These are phyloP conservation scores for Lobophora halterata DNA, from an alignment of 2,888 invertebrate genomes.

Conservation along the genomic window DNA sequence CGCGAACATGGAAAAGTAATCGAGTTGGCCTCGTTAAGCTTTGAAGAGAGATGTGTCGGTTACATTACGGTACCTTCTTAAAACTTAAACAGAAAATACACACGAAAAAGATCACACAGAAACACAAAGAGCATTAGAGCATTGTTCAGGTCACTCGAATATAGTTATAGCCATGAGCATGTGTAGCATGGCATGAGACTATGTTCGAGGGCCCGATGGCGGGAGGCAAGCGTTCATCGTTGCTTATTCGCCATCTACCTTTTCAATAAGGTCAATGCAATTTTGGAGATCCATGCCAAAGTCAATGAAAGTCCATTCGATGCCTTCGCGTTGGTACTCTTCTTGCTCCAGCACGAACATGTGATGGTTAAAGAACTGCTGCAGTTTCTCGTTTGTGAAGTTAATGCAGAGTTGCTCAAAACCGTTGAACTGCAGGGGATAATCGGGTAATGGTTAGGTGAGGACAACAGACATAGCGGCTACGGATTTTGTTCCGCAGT, in stretches of 20 bases:
- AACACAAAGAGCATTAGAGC: conserved; percentile 56
- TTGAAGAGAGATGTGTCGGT: conserved; percentile 21
- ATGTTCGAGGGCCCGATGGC: conserved; percentile 64
- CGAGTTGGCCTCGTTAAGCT: conserved; percentile 36
- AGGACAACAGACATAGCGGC: conserved; percentile 45
- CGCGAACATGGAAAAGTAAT: conserved; percentile 58
- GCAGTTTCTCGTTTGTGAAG: conserved; percentile 98
- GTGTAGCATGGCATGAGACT: conserved; percentile 26
- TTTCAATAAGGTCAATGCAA: conserved; percentile 97
- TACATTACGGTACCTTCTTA: conserved; percentile 23
- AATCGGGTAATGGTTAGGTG: conserved; percentile 60
- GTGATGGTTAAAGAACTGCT: conserved; percentile 99
- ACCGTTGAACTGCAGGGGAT: conserved; percentile 91
- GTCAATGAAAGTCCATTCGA: conserved; percentile 98
- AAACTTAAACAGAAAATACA: conserved; percentile 39
- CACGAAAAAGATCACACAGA: conserved; percentile 56
- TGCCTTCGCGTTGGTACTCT: conserved; percentile 96
- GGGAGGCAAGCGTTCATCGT: conserved; percentile 75
- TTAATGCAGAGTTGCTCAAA: conserved; percentile 99
- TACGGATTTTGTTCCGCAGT: conserved; percentile 73
- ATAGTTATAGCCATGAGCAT: conserved; percentile 36
- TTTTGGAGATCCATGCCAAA: conserved; percentile 98
- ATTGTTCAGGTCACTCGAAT: conserved; percentile 62
- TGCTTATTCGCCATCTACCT: conserved; percentile 86
- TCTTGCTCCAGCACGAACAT: conserved; percentile 99